A percentile compares a stretch with the other conserved stretches of the same genome.
Evolutionary conservation across 35 echinoderm and acorn worm genomes (phyloP).

Genomic region (Ptychodera flava): DNA sequence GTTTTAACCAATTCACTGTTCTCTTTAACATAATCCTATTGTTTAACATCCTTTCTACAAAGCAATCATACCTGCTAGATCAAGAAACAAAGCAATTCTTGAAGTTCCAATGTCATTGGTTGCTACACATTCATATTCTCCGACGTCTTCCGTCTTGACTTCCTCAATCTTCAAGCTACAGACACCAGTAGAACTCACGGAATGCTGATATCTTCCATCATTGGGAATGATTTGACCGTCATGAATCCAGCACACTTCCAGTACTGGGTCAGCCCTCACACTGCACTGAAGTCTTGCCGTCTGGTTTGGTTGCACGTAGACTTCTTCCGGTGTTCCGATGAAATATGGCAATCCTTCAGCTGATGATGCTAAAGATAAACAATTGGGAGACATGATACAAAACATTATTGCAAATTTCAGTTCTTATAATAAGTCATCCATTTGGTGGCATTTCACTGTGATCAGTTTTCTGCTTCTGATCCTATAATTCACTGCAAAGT

Average conservation of each 20-base stretch:
- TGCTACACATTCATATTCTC: constrained; percentile 94
- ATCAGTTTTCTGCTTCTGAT: too few species aligned
- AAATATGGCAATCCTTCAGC: constrained; percentile 54
- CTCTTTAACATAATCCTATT: too few species aligned
- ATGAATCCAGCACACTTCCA: constrained; percentile 65
- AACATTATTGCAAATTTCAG: too few species aligned
- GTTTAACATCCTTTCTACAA: too few species aligned
- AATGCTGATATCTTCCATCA: constrained; percentile 42
- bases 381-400: too few species aligned
- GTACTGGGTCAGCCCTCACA: constrained; percentile 50
- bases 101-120: constrained; percentile 64
- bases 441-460: too few species aligned
- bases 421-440: too few species aligned
- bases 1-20: too few species aligned
- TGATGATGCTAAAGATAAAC: neutral
- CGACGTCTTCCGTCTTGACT: constrained; percentile 71
- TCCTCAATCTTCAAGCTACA: constrained; percentile 45
- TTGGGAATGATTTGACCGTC: constrained; percentile 62
- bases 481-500: too few species aligned
- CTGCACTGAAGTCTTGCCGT: constrained; percentile 50
- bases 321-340: constrained; percentile 64
- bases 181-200: constrained; percentile 19
- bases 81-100: constrained; percentile 66
- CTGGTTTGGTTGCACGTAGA: constrained; percentile 47
- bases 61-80: constrained; percentile 79